phyloP scores from a whole-genome alignment of 2,888 invertebrate species.

The Lobophora halterata region DNA sequence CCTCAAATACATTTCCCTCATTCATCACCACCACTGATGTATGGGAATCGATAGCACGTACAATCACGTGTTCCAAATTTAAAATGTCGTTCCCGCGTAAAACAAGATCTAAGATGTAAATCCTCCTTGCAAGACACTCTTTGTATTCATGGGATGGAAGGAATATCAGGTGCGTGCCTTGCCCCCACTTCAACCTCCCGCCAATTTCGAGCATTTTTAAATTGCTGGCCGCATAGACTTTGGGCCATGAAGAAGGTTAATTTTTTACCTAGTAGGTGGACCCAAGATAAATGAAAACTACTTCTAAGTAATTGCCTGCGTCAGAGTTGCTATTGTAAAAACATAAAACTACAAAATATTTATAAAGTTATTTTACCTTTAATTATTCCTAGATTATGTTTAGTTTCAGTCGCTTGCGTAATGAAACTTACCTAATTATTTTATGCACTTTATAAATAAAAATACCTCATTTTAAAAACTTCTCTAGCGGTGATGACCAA shows the following conservation, averaged over 20 bases:
- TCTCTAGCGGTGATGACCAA: no score
- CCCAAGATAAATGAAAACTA: no score
- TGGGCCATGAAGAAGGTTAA: constrained; percentile 34
- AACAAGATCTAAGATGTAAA: constrained; percentile 31
- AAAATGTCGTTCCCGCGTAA: constrained; percentile 29
- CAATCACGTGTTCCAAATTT: constrained; percentile 33
- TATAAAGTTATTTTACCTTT: no score
- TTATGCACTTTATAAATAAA: no score
- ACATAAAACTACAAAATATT: no score
- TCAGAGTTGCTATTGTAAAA: no score
- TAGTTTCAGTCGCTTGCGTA: no score
- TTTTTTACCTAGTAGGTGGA: no score
- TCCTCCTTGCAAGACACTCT: constrained; percentile 49
- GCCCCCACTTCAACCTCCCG: constrained; percentile 26
- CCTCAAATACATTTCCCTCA: constrained; percentile 28
- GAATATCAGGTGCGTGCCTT: constrained; percentile 56
- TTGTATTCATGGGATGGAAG: constrained; percentile 71
- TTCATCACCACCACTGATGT: constrained; percentile 29
- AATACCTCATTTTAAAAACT: no score
- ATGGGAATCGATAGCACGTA: constrained; percentile 33
- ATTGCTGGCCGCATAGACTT: constrained; percentile 49
- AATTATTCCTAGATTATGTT: no score
- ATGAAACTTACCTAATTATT: no score
- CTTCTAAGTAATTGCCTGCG: no score
- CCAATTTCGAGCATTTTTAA: constrained; percentile 61